A percentile compares a stretch with the other conserved stretches of the same genome.
Evolutionary conservation across 2,113 vertebrate species (phyloP).

Genomic region (Heloderma charlesbogerti): DNA sequence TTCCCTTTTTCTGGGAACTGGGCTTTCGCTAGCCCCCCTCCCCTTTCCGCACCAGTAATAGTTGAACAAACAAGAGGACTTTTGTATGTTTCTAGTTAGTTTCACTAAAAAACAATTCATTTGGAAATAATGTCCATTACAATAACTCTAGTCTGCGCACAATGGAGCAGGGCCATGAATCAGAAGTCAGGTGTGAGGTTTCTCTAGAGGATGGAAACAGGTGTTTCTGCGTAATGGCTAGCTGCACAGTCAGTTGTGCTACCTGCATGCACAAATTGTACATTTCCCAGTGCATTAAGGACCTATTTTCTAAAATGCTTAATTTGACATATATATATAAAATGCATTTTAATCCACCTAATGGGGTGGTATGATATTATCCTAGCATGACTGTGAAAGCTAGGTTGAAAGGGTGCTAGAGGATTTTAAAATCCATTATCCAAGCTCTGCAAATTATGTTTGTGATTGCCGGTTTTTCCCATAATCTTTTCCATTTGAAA

Average conservation of each 20-base stretch:
- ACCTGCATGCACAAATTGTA: neutral
- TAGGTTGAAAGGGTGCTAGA: neutral
- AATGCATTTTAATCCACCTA: neutral
- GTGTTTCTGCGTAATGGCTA: neutral
- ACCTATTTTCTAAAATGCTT: neutral
- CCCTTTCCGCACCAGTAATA: neutral
- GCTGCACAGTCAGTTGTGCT: neutral
- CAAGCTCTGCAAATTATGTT: neutral
- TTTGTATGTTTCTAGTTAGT: constrained; percentile 32
- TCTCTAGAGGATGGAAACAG: constrained; percentile 22
- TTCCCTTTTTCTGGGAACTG: neutral
- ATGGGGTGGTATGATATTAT: neutral
- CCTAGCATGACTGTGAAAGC: neutral
- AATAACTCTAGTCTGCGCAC: neutral
- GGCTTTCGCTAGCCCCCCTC: neutral
- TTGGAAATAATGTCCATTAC: constrained; percentile 32
- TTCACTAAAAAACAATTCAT: constrained; percentile 45
- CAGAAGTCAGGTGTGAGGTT: neutral
- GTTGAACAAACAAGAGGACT: neutral
- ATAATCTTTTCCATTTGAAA: neutral
- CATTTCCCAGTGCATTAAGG: constrained; percentile 7
- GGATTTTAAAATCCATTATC: neutral
- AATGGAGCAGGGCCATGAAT: neutral
- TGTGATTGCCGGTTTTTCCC: neutral
- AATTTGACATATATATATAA: neutral